Evolutionary conservation across 1,140 invertebrate genomes (phyloP), one percentile per base, ranked within the genome.

Genomic region (Zaprionus inermis): DNA sequence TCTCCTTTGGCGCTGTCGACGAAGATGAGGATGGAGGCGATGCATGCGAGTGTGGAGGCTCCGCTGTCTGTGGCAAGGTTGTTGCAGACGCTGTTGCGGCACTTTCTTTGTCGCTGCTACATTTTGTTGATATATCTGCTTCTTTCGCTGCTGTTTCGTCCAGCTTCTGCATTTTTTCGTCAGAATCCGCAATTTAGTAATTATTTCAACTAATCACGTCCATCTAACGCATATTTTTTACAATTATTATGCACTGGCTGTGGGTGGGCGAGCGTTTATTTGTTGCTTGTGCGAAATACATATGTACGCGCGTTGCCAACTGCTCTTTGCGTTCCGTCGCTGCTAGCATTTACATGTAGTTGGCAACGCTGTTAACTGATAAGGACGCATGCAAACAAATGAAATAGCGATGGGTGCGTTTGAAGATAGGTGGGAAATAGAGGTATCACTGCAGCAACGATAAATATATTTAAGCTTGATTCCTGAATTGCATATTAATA

Each of bases 271-370:
- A 70, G 41, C 34, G 64, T 73, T 73, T 73, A 73, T 68, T 68
- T 73, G 57, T 68, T 68, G 56, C 12, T 73, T 69, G 71, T 73
- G 71, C 71, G 71, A 69, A 73, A 61, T 74, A 74, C 66, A 70
- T 63, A 20, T 67, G 36, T 41, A 24, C 28, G 32, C 71, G 65
- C 41, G 67, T 74, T 74, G 58, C 66, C 72, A 74, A 73, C 3
- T 56, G 55, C 14, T 16, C 20, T 49, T 34, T 58, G 46, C 7
- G 38, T 44, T 44, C 16, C 24, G 14, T 12, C 22, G 20, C 28
- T 68, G 32, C 51, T 51, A 61, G 36, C 24, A 12, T 58, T 58
- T 57, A n/a, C 34, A 34, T 41, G 18, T 20, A 70, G 72, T 63
- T 74, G 67, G 71, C 57, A 73, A 69, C 71, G 57, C 65, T 36